These are phyloP conservation scores for Sisor rabdophorus DNA, from an alignment of 2,113 vertebrate species.

Conservation along the genomic window DNA sequence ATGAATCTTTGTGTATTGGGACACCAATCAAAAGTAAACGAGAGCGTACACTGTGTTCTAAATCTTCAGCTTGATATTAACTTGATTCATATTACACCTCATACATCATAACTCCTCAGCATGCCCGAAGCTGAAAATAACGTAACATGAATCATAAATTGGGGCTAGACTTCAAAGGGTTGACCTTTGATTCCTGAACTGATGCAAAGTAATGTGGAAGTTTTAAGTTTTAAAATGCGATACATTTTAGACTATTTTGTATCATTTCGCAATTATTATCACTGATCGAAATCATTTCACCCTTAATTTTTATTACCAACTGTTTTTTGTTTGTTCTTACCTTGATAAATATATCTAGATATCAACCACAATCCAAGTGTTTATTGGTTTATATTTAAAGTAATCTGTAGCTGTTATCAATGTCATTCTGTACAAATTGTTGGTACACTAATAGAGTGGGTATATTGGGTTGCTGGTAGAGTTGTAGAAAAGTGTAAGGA, in stretches of 20 bases:
- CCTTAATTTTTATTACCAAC: background rate
- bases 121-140: background rate
- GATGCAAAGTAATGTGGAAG: background rate
- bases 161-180: background rate
- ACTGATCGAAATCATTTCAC: background rate
- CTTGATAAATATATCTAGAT: background rate
- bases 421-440: background rate
- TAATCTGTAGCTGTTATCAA: slow-evolving; percentile 16
- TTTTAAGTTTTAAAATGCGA: background rate
- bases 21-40: background rate
- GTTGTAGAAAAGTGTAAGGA: background rate
- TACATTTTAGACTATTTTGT: background rate
- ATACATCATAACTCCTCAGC: background rate
- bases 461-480: slow-evolving; percentile 7
- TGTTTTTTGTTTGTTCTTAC: background rate
- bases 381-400: slow-evolving; percentile 6
- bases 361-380: background rate
- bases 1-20: background rate
- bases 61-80: slow-evolving; percentile 4
- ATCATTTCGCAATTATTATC: background rate
- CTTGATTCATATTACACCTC: background rate
- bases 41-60: background rate
- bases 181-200: slow-evolving; percentile 5
- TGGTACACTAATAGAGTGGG: background rate
- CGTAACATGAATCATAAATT: background rate